phyloP scores from a whole-genome alignment of 2,113 vertebrate genomes.

The Setophaga coronata region DNA sequence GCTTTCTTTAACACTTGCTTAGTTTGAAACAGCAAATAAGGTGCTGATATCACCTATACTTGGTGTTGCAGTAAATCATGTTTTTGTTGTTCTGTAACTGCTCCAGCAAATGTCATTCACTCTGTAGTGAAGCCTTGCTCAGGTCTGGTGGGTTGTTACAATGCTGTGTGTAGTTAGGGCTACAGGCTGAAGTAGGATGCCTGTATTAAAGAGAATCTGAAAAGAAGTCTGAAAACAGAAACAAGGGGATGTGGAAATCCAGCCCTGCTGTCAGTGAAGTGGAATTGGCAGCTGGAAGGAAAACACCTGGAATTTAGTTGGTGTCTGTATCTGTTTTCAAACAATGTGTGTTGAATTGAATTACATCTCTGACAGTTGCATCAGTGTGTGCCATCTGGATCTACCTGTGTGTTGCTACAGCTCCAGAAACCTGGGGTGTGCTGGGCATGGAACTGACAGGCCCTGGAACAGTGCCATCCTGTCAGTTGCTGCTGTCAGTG shows the following conservation, averaged over 20 bases:
- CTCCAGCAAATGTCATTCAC: neutral
- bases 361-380: neutral
- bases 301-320: neutral
- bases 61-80: neutral
- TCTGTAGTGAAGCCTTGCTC: neutral
- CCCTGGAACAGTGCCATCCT: neutral
- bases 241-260: neutral
- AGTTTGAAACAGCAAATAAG: neutral
- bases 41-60: neutral
- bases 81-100: neutral
- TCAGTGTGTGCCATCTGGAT: neutral
- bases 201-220: neutral
- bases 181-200: neutral
- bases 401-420: neutral
- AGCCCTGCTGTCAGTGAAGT: neutral
- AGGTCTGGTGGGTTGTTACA: neutral
- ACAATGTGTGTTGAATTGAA: neutral
- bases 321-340: neutral
- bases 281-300: neutral
- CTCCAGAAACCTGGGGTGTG: neutral
- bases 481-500: neutral
- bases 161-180: neutral
- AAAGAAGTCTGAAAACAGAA: neutral
- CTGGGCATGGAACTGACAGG: rapidly evolving
- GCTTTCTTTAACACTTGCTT: neutral